Percentiles rank a stretch among this genome's conserved stretches.
These are phyloP conservation scores for Sus cebifrons DNA, from an alignment of 2,797 vertebrate species.

Conservation along the genomic window DNA sequence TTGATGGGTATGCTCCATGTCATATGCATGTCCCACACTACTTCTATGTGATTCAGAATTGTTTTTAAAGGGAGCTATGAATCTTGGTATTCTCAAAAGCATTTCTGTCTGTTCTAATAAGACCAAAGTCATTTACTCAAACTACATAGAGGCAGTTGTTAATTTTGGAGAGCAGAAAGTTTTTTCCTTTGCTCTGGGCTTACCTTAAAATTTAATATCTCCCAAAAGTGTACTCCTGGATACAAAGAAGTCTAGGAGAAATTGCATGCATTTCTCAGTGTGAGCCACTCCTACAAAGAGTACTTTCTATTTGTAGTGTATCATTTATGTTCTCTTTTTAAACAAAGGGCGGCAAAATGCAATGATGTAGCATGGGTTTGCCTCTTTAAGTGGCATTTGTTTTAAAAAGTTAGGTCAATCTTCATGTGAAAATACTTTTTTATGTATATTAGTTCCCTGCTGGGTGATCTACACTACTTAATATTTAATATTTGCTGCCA, in stretches of 20 bases:
- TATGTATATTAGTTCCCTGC: not conserved
- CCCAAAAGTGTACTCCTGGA: not conserved
- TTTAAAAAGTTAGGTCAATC: slow-evolving; percentile 41
- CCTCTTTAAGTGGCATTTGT: slow-evolving; percentile 7
- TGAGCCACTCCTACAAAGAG: not conserved
- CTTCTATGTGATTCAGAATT: slow-evolving; percentile 66
- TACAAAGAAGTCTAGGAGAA: not conserved
- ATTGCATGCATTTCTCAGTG: not conserved
- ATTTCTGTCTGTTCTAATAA: slow-evolving; percentile 41
- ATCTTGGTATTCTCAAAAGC: slow-evolving; percentile 70
- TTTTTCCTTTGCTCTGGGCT: slow-evolving; percentile 20
- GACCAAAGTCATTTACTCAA: slow-evolving; percentile 40
- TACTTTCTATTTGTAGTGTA: not conserved
- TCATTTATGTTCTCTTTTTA: not conserved
- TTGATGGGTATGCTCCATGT: slow-evolving; percentile 29
- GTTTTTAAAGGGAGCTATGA: slow-evolving; percentile 50
- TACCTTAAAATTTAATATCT: not conserved
- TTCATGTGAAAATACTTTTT: not conserved
- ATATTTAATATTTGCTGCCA: slow-evolving; percentile 49
- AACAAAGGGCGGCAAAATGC: not conserved
- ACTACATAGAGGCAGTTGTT: not conserved
- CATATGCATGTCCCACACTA: slow-evolving; percentile 54
- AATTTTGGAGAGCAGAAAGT: not conserved
- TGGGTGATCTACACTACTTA: slow-evolving; percentile 9
- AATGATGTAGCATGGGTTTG: not conserved